Evolutionary conservation across 1,140 invertebrate genomes (phyloP), one percentile per base, ranked within the genome.

Genomic region (Ridgeia piscesae): DNA sequence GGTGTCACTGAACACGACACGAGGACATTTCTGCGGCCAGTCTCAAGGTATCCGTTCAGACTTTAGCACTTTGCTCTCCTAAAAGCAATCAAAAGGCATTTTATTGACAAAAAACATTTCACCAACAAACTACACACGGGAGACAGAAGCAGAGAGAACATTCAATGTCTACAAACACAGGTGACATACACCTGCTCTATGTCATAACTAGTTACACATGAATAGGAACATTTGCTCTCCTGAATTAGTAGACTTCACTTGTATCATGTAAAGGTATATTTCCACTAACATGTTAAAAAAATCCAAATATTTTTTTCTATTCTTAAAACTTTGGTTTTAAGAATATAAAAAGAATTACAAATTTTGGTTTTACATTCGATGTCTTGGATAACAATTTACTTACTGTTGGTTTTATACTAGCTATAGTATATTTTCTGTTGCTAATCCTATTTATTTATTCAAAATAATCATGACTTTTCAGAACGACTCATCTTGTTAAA

Each of bases 21-120:
- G 58, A 77, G 58, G 14, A 77, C 11, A 9, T 4, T 27, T 27
- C 27, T 31, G 2, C 58, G 27, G 58, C 31, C 33, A 91, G 31
- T 6, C n/a, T 92, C 91, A 92, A 89, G 93, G 92, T 31, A 94
- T 92, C 91, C 92, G 77, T 34, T 94, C 94, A n/a, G 94, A 94
- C 92, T 94, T 94, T 35, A 94, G 58, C 17, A 93, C 88, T 89
- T 94, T 94, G 91, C 93, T 93, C 88, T 93, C 93, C 94, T 94
- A 91, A 35, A 94, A 93, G 42, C 33, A 90, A 91, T 90, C 33
- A 93, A 91, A 92, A 93, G 34, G 92, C 8, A 17, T 14, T 58
- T 31, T 4, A 35, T 89, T 89, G n/a, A 4, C 31, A 88, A 34
- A 33, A 77, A 34, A 33, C 48, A 77, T 31, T 6, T 91, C 48